These are phyloP conservation scores for Fragum fragum DNA, from an alignment of 2,888 invertebrate species.

Conservation along the genomic window DNA sequence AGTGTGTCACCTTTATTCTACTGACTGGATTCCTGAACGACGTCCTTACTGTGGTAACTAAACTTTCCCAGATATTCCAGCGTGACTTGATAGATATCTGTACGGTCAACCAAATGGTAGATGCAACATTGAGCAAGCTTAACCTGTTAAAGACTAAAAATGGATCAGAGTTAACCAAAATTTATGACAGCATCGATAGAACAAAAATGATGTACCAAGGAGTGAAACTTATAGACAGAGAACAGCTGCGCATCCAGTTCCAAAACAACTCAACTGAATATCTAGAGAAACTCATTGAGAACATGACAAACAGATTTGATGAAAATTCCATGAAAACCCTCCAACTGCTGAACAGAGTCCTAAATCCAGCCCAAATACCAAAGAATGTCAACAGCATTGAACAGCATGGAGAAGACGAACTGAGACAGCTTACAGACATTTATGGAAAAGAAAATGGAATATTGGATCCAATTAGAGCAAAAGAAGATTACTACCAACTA, in stretches of 20 bases:
- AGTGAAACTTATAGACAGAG: constrained; percentile 40
- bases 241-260: constrained; percentile 37
- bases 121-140: not conserved
- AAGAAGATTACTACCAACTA: constrained; percentile 7
- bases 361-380: constrained; percentile 40
- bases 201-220: constrained; percentile 25
- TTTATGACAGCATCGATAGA: not conserved
- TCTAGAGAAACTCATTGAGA: not conserved
- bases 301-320: constrained; percentile 13
- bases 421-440: not conserved
- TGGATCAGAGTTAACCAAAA: not conserved
- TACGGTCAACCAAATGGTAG: constrained; percentile 22
- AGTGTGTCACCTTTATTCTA: constrained; percentile 28
- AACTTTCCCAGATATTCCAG: constrained; percentile 21
- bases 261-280: constrained; percentile 24
- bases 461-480: not conserved
- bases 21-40: constrained; percentile 42
- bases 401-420: constrained; percentile 21
- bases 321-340: not conserved
- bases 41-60: constrained; percentile 24
- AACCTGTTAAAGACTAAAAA: not conserved
- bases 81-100: constrained; percentile 36
- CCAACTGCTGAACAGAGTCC: constrained; percentile 9
- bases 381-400: not conserved
- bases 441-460: constrained; percentile 2